Conservation (phyloP, 1,140 invertebrate genomes). For the Drosophila suzukii region DNA sequence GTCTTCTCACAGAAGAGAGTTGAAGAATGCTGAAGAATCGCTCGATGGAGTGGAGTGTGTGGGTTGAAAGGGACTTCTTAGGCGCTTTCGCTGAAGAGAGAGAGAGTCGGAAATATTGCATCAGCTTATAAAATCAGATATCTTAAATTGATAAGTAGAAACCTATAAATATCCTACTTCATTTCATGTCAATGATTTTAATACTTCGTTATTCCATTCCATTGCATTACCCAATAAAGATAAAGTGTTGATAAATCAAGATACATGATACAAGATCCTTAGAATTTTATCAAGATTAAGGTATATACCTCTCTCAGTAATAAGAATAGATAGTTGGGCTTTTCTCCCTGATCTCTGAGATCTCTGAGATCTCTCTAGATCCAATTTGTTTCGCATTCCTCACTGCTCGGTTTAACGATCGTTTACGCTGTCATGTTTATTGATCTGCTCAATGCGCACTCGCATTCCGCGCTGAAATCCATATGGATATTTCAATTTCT, state of each 20-base stretch:
- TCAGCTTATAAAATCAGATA: background rate
- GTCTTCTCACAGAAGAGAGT: conserved; percentile 1
- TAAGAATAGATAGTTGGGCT: background rate
- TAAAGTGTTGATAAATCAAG: too few relatives aligned
- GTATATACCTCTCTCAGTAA: background rate
- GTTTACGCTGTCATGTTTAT: conserved; percentile 42
- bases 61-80: background rate
- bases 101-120: background rate
- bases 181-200: too few relatives aligned
- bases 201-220: too few relatives aligned
- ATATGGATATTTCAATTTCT: conserved; percentile 44
- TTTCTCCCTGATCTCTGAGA: conserved; percentile 4
- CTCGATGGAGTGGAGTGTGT: conserved; percentile 4
- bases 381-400: conserved; percentile 31
- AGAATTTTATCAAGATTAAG: too few relatives aligned
- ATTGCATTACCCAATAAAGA: too few relatives aligned
- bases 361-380: conserved; percentile 16
- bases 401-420: conserved; percentile 34
- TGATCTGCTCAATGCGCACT: conserved; percentile 44
- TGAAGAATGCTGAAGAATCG: background rate
- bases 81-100: background rate
- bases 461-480: conserved; percentile 66
- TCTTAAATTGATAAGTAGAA: too few relatives aligned
- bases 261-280: too few relatives aligned
- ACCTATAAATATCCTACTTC: too few relatives aligned